These are phyloP conservation scores for Hirundo rustica DNA, from an alignment of 2,797 vertebrate species.

Conservation along the genomic window DNA sequence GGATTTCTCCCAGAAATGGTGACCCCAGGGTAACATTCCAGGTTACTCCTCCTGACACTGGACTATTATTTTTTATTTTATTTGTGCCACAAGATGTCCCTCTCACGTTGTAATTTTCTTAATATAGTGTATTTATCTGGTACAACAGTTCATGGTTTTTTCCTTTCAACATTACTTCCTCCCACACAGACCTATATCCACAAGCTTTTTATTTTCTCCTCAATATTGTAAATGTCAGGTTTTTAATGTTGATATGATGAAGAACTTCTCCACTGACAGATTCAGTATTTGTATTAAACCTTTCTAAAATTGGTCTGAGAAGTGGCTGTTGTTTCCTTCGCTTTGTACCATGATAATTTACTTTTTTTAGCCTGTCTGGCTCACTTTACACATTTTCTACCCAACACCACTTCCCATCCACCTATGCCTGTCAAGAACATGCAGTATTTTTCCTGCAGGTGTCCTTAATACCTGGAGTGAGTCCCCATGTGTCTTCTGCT, in stretches of 20 bases:
- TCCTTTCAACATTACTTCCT: neutral
- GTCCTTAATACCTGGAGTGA: neutral
- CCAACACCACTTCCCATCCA: neutral
- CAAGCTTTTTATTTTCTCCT: conserved; percentile 24
- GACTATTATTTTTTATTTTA: neutral
- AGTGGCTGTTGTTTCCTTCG: neutral
- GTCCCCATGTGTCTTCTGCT: neutral
- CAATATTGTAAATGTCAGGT: conserved; percentile 2
- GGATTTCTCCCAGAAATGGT: neutral
- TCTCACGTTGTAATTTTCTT: conserved; percentile 1
- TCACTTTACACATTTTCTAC: neutral
- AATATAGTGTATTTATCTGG: conserved; percentile 30
- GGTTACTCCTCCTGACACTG: neutral
- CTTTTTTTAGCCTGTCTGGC: neutral
- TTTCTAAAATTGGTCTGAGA: neutral
- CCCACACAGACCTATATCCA: neutral
- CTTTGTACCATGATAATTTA: neutral
- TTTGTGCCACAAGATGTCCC: conserved; percentile 54
- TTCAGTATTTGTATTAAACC: neutral
- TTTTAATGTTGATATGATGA: neutral
- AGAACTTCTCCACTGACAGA: neutral
- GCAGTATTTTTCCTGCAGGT: neutral
- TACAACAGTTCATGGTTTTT: neutral
- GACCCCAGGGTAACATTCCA: neutral
- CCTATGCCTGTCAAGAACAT: neutral